A percentile compares a stretch with the other conserved stretches of the same genome.
phyloP scores from a whole-genome alignment of 2,113 vertebrate genomes.

The Albula goreensis region DNA sequence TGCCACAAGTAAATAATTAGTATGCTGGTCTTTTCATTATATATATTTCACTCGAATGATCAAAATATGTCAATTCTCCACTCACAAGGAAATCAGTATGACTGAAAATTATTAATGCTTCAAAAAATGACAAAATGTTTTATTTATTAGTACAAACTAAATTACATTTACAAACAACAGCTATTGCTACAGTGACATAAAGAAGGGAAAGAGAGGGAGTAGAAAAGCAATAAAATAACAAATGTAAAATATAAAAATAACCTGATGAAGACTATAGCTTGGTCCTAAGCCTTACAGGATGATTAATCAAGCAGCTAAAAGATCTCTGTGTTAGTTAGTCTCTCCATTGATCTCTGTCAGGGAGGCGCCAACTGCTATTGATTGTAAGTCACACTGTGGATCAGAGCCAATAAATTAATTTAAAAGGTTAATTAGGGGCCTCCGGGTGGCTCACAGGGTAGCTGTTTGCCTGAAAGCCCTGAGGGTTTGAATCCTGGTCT shows the following conservation, averaged over 20 bases:
- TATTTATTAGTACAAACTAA: background rate
- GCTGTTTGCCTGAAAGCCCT: no score
- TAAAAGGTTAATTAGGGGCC: background rate
- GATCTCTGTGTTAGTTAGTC: background rate
- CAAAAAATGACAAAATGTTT: background rate
- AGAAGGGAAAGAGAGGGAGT: background rate
- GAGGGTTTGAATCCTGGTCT: no score
- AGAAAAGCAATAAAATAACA: background rate
- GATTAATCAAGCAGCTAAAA: background rate
- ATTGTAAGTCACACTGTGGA: background rate
- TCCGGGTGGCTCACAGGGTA: no score
- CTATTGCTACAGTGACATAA: background rate
- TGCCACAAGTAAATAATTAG: background rate
- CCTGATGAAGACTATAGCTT: background rate
- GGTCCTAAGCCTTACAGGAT: background rate
- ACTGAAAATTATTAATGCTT: background rate
- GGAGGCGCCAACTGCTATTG: background rate
- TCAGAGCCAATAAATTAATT: background rate
- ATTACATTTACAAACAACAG: no score
- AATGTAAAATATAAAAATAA: background rate
- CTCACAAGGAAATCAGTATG: background rate
- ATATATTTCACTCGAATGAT: background rate
- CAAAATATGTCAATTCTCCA: background rate
- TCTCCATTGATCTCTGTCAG: background rate
- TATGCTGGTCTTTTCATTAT: background rate